phyloP scores from a whole-genome alignment of 2,888 invertebrate species.

The Julus scandinavius region DNA sequence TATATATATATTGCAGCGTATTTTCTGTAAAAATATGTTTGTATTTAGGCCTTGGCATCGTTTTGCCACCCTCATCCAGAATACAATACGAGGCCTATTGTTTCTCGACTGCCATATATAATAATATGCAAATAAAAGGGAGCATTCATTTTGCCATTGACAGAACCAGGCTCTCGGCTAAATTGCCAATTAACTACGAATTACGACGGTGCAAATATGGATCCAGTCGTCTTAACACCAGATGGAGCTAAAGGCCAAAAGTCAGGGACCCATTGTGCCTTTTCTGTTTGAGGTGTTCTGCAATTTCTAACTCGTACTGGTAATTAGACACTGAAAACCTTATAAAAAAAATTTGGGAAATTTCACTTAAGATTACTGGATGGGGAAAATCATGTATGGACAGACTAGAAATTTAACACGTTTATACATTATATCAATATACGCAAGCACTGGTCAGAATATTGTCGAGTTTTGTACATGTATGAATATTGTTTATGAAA shows the following conservation, averaged over 20 bases:
- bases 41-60: neutral
- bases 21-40: neutral
- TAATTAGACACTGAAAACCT: too few species aligned
- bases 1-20: neutral
- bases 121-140: conserved; percentile 24
- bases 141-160: neutral
- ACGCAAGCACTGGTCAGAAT: too few species aligned
- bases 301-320: too few species aligned
- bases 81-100: neutral
- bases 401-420: too few species aligned
- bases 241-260: neutral
- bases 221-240: neutral
- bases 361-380: too few species aligned
- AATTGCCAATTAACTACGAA: neutral
- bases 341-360: too few species aligned
- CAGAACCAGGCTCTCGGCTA: neutral
- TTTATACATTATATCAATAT: too few species aligned
- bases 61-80: neutral
- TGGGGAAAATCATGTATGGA: too few species aligned
- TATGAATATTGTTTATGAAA: too few species aligned
- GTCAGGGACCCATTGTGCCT: neutral
- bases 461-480: too few species aligned
- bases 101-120: neutral
- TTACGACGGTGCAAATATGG: neutral
- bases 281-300: too few species aligned